Base-by-base conservation (phyloP, 2,888 invertebrate genomes). In the Metacarcinus magister region DNA sequence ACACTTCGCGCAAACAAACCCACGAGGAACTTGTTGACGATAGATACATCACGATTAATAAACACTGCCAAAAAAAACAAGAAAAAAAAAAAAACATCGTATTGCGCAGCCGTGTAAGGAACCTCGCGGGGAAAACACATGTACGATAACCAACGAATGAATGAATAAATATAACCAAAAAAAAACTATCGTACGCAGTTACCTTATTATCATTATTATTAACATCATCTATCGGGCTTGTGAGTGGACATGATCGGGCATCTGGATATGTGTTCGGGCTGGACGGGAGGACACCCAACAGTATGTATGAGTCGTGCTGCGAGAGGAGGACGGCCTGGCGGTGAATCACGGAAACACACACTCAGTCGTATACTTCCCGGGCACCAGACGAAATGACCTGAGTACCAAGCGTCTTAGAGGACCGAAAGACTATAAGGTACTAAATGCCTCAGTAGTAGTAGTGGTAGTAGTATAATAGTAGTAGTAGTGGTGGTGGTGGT, bases 131-230 rank as follows among this genome's bases (percentile, higher is more conserved):
- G 39, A 39, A 39, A 39, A 43, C 10, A 32, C 23, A 46, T 43
- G 23, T 19, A 48, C 28, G 28, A 46, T 23, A 46, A 46, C n/a
- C n/a, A 48, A 75, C 8, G 10, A 75, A 43, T 94, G 28, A 67
- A 10, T 87, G 19, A 87, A 95, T 93, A 93, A 28, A 95, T 92
- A 92, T 87, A 89, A 60, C 54, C 39, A 16, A 28, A 54, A 67
- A 10, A 67, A 67, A n/a, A 75, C 8, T 5, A 23, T 75, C 75
- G 28, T 75, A 28, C n/a, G 28, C n/a, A 75, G 28, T n/a, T 75
- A 8, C 28, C 75, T 1, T 39, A 39, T 39, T 39, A 39, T 39
- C 39, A 39, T 39, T 39, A 16, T 8, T 54, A 16, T 54, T 54
- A 8, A 0, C 7, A 28, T 67, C n/a, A 28, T 8, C 0, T 75